These are phyloP conservation scores for Oceanites oceanicus DNA, from an alignment of 2,113 vertebrate genomes.

Conservation along the genomic window DNA sequence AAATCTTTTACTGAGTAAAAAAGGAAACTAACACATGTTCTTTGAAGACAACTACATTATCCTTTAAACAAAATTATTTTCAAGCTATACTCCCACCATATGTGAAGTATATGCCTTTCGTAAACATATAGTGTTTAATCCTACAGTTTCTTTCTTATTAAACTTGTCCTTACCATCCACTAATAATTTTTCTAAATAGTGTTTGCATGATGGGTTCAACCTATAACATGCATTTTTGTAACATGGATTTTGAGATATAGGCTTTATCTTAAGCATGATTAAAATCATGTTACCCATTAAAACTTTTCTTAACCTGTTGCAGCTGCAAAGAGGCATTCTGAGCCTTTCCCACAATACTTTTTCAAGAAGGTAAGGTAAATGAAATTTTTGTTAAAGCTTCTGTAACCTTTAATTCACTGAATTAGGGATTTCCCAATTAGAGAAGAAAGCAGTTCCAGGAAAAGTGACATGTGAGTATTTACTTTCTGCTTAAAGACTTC, in stretches of 20 bases:
- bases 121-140: neutral
- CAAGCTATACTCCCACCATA: neutral
- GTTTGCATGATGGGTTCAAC: neutral
- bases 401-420: conserved; percentile 59
- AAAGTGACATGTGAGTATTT: conserved; percentile 66
- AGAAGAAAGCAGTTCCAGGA: conserved; percentile 48
- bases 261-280: neutral
- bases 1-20: neutral
- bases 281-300: neutral
- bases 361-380: conserved; percentile 28
- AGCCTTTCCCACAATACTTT: neutral
- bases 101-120: neutral
- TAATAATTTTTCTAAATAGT: neutral
- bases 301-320: neutral
- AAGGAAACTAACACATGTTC: neutral
- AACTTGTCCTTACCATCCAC: neutral
- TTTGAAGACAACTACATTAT: neutral
- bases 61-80: neutral
- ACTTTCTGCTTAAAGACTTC: conserved; percentile 72
- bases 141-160: neutral
- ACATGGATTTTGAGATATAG: neutral
- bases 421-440: conserved; percentile 72
- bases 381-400: conserved; percentile 50
- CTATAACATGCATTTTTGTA: neutral
- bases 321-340: neutral